Percentiles rank a stretch among this genome's conserved stretches.
These are phyloP conservation scores for Callyntrura guangdongensis DNA, from an alignment of 2,888 invertebrate genomes.

Conservation along the genomic window DNA sequence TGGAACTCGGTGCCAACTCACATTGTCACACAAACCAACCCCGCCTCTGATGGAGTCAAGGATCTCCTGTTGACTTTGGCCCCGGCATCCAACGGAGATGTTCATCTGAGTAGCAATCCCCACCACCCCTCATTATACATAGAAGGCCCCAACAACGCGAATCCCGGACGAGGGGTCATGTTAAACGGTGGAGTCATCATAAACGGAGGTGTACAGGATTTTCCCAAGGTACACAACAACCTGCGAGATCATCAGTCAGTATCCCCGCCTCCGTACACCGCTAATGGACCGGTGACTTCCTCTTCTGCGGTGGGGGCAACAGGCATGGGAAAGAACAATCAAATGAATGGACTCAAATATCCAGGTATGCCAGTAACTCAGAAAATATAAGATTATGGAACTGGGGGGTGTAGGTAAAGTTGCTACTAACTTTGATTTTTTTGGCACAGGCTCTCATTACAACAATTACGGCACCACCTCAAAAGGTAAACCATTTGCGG, in stretches of 20 bases:
- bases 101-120: neutral
- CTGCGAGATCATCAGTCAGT: neutral
- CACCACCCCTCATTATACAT: conserved; percentile 22
- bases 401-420: neutral
- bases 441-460: conserved; percentile 79
- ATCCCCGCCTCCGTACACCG: conserved; percentile 6
- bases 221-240: conserved; percentile 81
- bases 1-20: conserved; percentile 84
- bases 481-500: too few species aligned
- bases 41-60: conserved; percentile 84
- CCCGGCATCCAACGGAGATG: neutral
- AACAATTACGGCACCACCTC: conserved; percentile 83
- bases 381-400: too few species aligned
- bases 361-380: conserved; percentile 83
- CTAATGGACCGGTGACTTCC: conserved; percentile 43
- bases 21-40: conserved; percentile 84
- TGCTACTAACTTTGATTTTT: conserved; percentile 31
- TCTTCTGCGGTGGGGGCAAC: conserved; percentile 80
- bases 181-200: conserved; percentile 68
- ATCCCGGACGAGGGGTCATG: neutral
- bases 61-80: conserved; percentile 51
- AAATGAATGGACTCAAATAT: conserved; percentile 82
- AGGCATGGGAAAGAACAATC: conserved; percentile 72
- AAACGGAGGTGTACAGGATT: conserved; percentile 82
- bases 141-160: neutral